Evolutionary conservation across 2,113 vertebrate genomes (phyloP).

Genomic region (Nothobranchius kuhntae): DNA sequence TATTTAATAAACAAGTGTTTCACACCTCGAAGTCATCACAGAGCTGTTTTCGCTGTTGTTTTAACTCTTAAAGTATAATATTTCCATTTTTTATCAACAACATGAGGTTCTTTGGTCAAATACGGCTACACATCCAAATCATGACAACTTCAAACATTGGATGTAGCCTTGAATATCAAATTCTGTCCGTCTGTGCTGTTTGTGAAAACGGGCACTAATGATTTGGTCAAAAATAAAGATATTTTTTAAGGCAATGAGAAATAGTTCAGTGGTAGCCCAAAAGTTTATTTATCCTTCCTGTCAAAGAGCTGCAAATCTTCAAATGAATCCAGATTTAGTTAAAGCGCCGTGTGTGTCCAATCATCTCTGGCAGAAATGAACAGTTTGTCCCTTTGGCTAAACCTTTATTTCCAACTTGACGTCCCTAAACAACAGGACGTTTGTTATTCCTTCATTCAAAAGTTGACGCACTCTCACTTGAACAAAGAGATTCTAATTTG

Average conservation of each 20-base stretch:
- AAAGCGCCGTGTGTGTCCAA: conserved; percentile 16
- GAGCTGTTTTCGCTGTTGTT: conserved; percentile 6
- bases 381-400: conserved; percentile 18
- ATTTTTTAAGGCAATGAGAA: conserved; percentile 15
- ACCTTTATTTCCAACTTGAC: conserved; percentile 22
- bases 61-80: neutral
- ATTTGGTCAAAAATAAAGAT: conserved; percentile 17
- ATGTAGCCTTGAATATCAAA: conserved; percentile 35
- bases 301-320: conserved; percentile 1
- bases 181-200: conserved; percentile 59
- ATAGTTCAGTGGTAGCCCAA: conserved; percentile 18
- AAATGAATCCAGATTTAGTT: conserved; percentile 7
- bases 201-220: conserved; percentile 22
- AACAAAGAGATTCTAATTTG: conserved; percentile 2
- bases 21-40: no score
- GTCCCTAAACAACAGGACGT: conserved; percentile 2
- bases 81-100: conserved; percentile 13
- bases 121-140: no score
- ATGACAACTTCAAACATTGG: neutral
- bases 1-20: no score
- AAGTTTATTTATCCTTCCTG: conserved; percentile 27
- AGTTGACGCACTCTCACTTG: neutral
- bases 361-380: conserved; percentile 21
- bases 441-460: conserved; percentile 13
- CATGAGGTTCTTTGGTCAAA: neutral